Base-by-base conservation (phyloP, 2,113 vertebrate genomes). In the Chionis minor region DNA sequence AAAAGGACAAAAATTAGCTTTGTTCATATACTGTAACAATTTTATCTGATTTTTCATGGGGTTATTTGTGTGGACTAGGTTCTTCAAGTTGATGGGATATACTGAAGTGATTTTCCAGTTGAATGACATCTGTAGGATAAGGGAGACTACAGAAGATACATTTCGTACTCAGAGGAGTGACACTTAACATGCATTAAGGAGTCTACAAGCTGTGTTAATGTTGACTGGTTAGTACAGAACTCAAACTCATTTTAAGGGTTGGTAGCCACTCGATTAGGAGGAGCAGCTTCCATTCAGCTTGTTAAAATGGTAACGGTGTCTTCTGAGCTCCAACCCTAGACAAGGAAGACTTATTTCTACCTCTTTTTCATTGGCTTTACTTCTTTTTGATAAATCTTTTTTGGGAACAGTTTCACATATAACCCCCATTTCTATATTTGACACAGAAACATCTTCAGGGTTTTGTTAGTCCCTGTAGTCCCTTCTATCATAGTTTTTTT, bases 121-220 rank as follows among this genome's bases (percentile, higher is more conserved):
- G 28, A 59, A 24, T 52, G 19, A 58, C 26, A 32, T 28, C 8
- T 66, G 7, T 72, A 49, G 26, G 23, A 12, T 85, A 23, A 61
- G 18, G 13, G 82, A 38, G 22, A 35, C 18, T 42, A 8, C 47
- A 56, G 12, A 65, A 61, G 24, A 56, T 28, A 38, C 1, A 21
- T 40, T 87, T 78, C 24, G 8, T 56, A 8, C 9, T 80, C 20
- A 44, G 51, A 73, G 18, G 22, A 90, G 24, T 18, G 44, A 9
- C 22, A 30, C 1, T 2, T 63, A 13, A 12, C 8, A 8, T 30
- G 5, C 1, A 1, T 49, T 74, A n/a, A 49, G 24, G 9, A 3
- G 1, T 73, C 27, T 54, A 33, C 14, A 89, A 42, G 21, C 28
- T 20, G 3, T 59, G 22, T 55, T 69, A 55, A 22, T 30, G 63